Percentiles rank a stretch among this genome's conserved stretches.
Conservation (phyloP, 2,797 vertebrate genomes). For the Nasua narica region DNA sequence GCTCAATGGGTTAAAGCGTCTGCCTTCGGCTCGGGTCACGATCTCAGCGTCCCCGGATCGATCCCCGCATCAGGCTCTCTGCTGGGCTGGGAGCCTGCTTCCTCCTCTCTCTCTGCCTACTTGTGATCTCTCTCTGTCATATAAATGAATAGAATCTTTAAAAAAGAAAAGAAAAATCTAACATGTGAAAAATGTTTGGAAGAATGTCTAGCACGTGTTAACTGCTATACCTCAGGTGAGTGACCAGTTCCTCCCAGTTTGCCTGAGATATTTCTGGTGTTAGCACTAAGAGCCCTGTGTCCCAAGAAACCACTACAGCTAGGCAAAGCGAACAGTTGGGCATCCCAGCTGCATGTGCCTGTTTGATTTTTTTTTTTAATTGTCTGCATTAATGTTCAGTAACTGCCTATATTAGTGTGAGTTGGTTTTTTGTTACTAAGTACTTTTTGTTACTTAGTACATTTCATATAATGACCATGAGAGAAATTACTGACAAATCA, state of each 20-base stretch:
- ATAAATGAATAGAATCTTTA: too few species aligned
- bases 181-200: not conserved
- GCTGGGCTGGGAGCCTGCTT: too few species aligned
- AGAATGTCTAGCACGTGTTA: not conserved
- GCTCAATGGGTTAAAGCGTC: too few species aligned
- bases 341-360: not conserved
- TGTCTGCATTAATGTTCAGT: not conserved
- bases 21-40: too few species aligned
- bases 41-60: too few species aligned
- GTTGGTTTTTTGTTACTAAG: not conserved
- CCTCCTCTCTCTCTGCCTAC: too few species aligned
- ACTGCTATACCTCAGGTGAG: not conserved
- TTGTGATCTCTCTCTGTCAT: too few species aligned
- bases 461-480: not conserved
- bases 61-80: too few species aligned
- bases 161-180: not conserved
- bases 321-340: not conserved
- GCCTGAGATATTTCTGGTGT: not conserved
- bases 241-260: not conserved
- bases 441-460: not conserved
- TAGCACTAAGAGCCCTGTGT: not conserved
- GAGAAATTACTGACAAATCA: not conserved
- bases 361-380: not conserved
- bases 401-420: not conserved
- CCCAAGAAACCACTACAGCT: not conserved